These are phyloP conservation scores for Carcina quercana DNA, from an alignment of 2,888 invertebrate species.

Conservation along the genomic window DNA sequence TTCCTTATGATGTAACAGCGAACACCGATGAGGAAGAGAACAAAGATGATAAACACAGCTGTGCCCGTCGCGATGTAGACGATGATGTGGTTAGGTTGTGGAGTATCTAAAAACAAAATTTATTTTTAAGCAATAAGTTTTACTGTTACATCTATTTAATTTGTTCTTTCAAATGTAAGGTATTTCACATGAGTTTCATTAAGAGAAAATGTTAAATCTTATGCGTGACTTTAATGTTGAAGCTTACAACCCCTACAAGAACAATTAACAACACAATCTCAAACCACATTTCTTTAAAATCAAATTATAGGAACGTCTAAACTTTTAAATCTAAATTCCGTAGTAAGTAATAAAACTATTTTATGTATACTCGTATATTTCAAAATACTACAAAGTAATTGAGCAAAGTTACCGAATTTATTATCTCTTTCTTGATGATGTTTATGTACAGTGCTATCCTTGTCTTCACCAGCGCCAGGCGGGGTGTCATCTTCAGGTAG, in stretches of 20 bases:
- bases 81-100: background rate
- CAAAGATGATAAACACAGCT: constrained; percentile 29
- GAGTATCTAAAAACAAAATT: constrained; percentile 1
- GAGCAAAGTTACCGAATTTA: constrained; percentile 1
- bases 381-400: background rate
- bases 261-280: too few relatives aligned
- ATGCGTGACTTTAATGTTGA: too few relatives aligned
- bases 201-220: too few relatives aligned
- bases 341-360: too few relatives aligned
- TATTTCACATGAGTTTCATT: too few relatives aligned
- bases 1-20: constrained; percentile 40
- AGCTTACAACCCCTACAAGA: too few relatives aligned
- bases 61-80: constrained; percentile 32
- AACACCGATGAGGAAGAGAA: constrained; percentile 29
- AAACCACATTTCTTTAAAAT: too few relatives aligned
- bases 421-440: background rate
- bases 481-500: constrained; percentile 18
- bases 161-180: too few relatives aligned
- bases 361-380: background rate
- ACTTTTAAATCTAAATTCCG: too few relatives aligned
- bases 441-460: constrained; percentile 5
- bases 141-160: too few relatives aligned
- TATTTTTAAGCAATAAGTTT: too few relatives aligned
- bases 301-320: too few relatives aligned
- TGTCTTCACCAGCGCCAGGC: constrained; percentile 8